Conservation (phyloP, 2,888 invertebrate genomes). For the Hemithea aestivaria region DNA sequence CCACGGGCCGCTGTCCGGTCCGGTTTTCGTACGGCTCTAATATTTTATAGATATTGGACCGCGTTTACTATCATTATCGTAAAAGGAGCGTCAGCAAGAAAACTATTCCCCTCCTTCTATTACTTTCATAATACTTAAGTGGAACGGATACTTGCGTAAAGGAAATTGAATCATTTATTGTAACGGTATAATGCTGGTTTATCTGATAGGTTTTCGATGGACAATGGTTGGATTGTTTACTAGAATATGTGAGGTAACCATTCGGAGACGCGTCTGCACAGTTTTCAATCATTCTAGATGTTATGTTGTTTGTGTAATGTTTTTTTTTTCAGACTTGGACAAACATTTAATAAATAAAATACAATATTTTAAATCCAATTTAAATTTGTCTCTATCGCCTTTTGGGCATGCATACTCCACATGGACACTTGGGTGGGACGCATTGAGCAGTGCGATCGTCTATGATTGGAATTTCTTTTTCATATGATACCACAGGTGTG, state of each 20-base stretch:
- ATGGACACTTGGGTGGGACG: conserved; percentile 35
- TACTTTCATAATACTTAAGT: conserved; percentile 78
- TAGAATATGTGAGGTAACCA: conserved; percentile 39
- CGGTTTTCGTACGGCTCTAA: conserved; percentile 39
- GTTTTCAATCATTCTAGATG: too few species aligned
- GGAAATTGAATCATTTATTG: conserved; percentile 78
- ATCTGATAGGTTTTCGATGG: conserved; percentile 68
- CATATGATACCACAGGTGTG: conserved; percentile 49
- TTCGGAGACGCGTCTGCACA: conserved; percentile 12
- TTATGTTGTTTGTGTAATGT: neutral
- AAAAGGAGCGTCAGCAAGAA: conserved; percentile 78
- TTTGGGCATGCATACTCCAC: too few species aligned
- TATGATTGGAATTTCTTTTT: conserved; percentile 47
- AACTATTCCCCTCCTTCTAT: conserved; percentile 73
- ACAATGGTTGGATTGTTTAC: conserved; percentile 61
- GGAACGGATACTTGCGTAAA: conserved; percentile 73
- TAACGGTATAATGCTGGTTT: conserved; percentile 69
- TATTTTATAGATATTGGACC: conserved; percentile 78
- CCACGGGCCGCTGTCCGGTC: conserved; percentile 25
- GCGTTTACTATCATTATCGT: conserved; percentile 76
- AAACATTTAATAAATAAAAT: too few species aligned
- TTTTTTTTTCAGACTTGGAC: too few species aligned
- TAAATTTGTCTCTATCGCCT: too few species aligned
- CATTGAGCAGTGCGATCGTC: conserved; percentile 66
- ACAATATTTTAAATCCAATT: too few species aligned